A percentile compares a stretch with the other conserved stretches of the same genome.
These are phyloP conservation scores for Pristionchus arcanus DNA, from an alignment of 2,888 invertebrate genomes.

Conservation along the genomic window DNA sequence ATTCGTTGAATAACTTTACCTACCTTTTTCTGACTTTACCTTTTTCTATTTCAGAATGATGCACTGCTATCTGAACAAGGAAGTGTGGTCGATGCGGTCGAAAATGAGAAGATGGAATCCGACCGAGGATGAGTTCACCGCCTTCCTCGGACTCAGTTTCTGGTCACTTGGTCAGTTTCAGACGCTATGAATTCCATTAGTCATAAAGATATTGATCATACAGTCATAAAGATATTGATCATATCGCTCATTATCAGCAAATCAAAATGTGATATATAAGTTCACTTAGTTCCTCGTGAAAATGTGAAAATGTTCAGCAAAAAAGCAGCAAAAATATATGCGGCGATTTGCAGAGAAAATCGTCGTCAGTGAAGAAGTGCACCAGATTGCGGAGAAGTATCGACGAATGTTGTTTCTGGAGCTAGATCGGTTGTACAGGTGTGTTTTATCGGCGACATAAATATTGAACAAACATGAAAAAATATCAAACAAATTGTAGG, in stretches of 20 bases:
- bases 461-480: not conserved
- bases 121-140: constrained; percentile 9
- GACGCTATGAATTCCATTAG: not conserved
- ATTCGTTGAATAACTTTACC: no score
- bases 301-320: no score
- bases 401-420: constrained; percentile 26
- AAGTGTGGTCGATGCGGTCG: not conserved
- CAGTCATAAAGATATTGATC: no score
- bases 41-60: not conserved
- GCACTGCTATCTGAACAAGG: not conserved
- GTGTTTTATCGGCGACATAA: not conserved
- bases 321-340: not conserved
- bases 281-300: no score
- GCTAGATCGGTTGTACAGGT: constrained; percentile 17
- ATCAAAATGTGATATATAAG: no score
- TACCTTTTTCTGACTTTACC: not conserved
- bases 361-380: not conserved
- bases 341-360: not conserved
- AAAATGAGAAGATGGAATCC: constrained; percentile 35
- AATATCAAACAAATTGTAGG: not conserved
- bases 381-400: constrained; percentile 21
- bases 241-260: no score
- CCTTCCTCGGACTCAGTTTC: constrained; percentile 14
- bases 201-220: no score
- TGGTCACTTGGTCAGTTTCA: constrained; percentile 5